Evolutionary conservation across 2,113 vertebrate genomes (phyloP), one percentile per base, ranked within the genome.

Genomic region (Perca flavescens): DNA sequence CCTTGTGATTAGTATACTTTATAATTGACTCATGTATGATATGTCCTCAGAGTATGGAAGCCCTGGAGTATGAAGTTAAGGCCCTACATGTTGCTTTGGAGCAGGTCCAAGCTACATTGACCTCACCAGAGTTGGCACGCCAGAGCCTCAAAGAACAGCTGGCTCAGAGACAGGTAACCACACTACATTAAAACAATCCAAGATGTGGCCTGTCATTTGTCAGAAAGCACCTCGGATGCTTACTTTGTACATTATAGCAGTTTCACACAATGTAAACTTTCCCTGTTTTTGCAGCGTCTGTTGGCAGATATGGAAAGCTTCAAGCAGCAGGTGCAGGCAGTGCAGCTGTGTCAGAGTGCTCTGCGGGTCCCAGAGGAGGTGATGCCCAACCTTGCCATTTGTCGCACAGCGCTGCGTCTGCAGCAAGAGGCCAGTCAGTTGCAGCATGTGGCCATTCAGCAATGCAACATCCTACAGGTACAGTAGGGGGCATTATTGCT

Each of bases 101-200:
- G 85, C 96, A 98, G 88, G 96, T 97, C 47, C 98, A 99, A 82
- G 91, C 95, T 31, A 96, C 92, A 0, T 86, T 99, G 68, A 97
- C 96, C 0, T 99, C 97, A 52, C 97, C 98, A 25, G 97, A 99
- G 71, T 91, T 98, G 0, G 96, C 97, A 0, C 97, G 95, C 6
- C 95, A 99, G 73, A 98, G 96, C 84, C 97, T 99, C 68, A 97
- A 98, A 90, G 98, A 99, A 60, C 98, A 99, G 1, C 96, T 99
- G 63, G 94, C 95, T 83, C 97, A 98, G 84, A 95, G 98, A 95
- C 98, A 99, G 96, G 98, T 99, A 94, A 88, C 25, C 25, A 28
- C 22, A 68, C 4, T 17, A 68, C 6, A 43, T 67, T 1, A 19
- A 46, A 21, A 70, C 13, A 52, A 36, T 64, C 21, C 2, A 40